phyloP scores from a whole-genome alignment of 2,888 invertebrate species.

The Xestia rhomboidea region DNA sequence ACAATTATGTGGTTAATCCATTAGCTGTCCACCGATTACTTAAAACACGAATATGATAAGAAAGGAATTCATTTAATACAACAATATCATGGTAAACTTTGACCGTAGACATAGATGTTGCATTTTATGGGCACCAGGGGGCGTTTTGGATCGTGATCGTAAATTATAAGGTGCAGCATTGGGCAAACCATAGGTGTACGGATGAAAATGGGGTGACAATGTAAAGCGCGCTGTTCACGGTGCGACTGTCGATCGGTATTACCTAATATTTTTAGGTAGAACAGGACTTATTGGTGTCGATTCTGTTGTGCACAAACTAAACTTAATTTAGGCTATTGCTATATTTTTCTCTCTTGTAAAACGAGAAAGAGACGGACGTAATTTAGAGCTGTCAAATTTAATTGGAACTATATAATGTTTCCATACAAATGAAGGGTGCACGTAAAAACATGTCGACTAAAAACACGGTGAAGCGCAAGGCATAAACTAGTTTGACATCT shows the following conservation, averaged over 20 bases:
- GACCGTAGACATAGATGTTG: conserved; percentile 54
- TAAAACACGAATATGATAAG: conserved; percentile 33
- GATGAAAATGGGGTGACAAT: conserved; percentile 56
- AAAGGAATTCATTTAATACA: conserved; percentile 38
- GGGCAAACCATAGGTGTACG: conserved; percentile 51
- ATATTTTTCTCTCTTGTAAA: too few species aligned
- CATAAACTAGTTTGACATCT: too few species aligned
- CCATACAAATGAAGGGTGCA: too few species aligned
- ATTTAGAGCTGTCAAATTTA: too few species aligned
- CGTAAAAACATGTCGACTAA: too few species aligned
- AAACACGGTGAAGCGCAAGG: too few species aligned
- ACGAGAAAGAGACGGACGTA: too few species aligned
- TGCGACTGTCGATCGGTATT: conserved; percentile 15
- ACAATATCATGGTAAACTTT: conserved; percentile 32
- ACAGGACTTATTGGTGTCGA: not conserved
- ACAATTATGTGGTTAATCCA: conserved; percentile 47
- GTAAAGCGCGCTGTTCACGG: conserved; percentile 57
- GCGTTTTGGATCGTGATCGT: conserved; percentile 39
- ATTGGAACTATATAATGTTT: too few species aligned
- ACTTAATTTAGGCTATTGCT: too few species aligned
- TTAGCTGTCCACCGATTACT: conserved; percentile 43
- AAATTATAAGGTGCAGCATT: conserved; percentile 63
- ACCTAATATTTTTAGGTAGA: not conserved
- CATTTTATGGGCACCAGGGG: conserved; percentile 52
- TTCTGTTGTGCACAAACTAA: too few species aligned